Base-by-base conservation (phyloP, 2,888 invertebrate species). In the Spilarctia lutea region DNA sequence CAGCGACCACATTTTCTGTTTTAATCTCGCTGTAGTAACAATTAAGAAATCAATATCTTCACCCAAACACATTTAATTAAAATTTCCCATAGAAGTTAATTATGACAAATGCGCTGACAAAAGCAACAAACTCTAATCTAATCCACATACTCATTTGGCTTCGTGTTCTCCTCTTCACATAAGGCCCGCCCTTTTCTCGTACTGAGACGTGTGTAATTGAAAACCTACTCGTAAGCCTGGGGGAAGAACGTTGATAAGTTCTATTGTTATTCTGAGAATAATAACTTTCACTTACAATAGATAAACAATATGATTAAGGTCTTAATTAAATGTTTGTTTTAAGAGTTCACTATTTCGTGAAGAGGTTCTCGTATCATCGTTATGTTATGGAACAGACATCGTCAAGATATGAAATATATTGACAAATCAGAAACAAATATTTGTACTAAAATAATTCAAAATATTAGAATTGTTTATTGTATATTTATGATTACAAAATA, bases 161-260 rank as follows among this genome's bases (percentile, higher is more conserved):
- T 80, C 83, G 86, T 81, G 82, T 77, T 76, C 77, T 76, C 72
- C 79, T 75, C 82, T 81, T 30, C 27, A 27, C n/a, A 83, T 81
- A 76, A 83, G 79, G 75, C 71, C 91, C 93, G 89, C 93, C 92
- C 88, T 86, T 91, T 89, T 82, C 91, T 84, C 83, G 91, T 92
- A 80, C 81, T 75, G 68, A 80, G 81, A 79, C 80, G 80, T 78
- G 77, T 88, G 89, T 91, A 90, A 92, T 91, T 91, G 88, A 88
- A 91, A 88, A 88, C 86, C 89, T 88, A 88, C 87, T 88, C 85
- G 72, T 56, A 75, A 73, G 73, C 71, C 42, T 70, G 45, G 72
- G 63, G 67, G 68, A 79, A 72, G 63, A 52, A 82, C 77, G 68
- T 82, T 78, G 81, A 79, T 82, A 74, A 77, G 75, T 79, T 77